Base-by-base conservation (phyloP, 2,797 vertebrate species). In the Protosalanx chinensis region DNA sequence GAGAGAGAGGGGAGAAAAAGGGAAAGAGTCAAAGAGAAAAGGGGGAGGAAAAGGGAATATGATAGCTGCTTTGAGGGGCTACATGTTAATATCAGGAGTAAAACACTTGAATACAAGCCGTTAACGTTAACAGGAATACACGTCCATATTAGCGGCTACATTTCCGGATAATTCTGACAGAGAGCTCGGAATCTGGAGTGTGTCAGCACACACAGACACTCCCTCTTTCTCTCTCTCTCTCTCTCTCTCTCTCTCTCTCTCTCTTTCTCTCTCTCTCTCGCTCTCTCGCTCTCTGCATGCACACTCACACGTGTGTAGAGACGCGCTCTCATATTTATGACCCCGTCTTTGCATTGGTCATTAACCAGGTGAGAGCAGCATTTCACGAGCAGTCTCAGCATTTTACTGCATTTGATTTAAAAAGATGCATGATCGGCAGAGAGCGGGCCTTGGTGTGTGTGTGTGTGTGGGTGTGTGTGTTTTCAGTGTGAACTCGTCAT, bases 321-420 rank as follows among this genome's bases (percentile, higher is more conserved):
- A 62, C 68, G 32, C 58, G 51, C 68, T 57, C 61, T 56, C 30
- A 65, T 51, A 66, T 70, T 80, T 84, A 83, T 62, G 77, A 72
- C 76, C 77, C 70, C 68, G 76, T 83, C 77, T 85, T 76, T 78
- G 75, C 85, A 71, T 78, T 58, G 72, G 75, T 84, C 86, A 86
- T 89, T 87, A 88, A 89, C 81, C 79, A 81, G 85, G 82, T 85
- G 82, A 84, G 80, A 80, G 79, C 37, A 67, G 74, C 81, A 79
- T 86, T 53, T 82, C 86, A 87, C 76, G 79, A 81, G 83, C 81
- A 87, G 81, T 76, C 73, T 77, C 81, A 84, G 83, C 77, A 76
- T 80, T 85, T 83, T 84, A 73, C 77, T 78, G 80, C 71, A 68
- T 82, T 79, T 79, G 77, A 85, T 76, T 85, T 41, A 78, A 86